phyloP scores from a whole-genome alignment of 2,888 invertebrate genomes.

The Drosophila fungiperda region DNA sequence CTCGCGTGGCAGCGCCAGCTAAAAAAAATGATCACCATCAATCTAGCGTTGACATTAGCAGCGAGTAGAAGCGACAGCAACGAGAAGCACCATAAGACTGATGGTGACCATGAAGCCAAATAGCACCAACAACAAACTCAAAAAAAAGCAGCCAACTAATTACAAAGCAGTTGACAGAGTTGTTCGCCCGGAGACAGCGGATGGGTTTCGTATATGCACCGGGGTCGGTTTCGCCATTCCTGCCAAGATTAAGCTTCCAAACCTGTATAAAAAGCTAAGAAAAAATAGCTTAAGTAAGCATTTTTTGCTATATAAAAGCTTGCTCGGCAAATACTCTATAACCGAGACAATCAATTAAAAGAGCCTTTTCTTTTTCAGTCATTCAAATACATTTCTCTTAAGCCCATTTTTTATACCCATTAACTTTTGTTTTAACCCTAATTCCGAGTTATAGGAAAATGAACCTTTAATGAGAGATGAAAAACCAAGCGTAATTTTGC shows the following conservation, averaged over 20 bases:
- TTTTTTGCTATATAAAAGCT: neutral
- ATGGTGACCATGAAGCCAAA: constrained; percentile 15
- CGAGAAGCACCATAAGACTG: constrained; percentile 9
- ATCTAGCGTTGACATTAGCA: constrained; percentile 67
- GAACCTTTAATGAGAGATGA: neutral
- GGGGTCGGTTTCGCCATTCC: constrained; percentile 28
- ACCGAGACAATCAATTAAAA: neutral
- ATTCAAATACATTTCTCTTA: neutral
- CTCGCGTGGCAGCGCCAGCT: constrained; percentile 61
- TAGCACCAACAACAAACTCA: neutral
- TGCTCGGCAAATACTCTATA: constrained; percentile 7
- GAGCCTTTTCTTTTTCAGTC: neutral
- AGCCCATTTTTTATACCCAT: neutral
- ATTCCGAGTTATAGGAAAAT: neutral
- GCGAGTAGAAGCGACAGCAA: constrained; percentile 19
- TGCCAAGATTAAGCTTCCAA: constrained; percentile 33
- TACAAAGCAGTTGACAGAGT: constrained; percentile 62
- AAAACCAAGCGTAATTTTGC: neutral
- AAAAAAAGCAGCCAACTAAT: constrained; percentile 64
- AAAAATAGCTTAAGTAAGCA: constrained; percentile 2
- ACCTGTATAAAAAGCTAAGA: constrained; percentile 1
- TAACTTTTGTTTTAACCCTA: neutral
- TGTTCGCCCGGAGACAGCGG: constrained; percentile 7
- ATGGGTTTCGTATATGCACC: constrained; percentile 34
- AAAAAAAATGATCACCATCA: constrained; percentile 69